phyloP scores from a whole-genome alignment of 2,113 vertebrate species.

The Columba janthina region DNA sequence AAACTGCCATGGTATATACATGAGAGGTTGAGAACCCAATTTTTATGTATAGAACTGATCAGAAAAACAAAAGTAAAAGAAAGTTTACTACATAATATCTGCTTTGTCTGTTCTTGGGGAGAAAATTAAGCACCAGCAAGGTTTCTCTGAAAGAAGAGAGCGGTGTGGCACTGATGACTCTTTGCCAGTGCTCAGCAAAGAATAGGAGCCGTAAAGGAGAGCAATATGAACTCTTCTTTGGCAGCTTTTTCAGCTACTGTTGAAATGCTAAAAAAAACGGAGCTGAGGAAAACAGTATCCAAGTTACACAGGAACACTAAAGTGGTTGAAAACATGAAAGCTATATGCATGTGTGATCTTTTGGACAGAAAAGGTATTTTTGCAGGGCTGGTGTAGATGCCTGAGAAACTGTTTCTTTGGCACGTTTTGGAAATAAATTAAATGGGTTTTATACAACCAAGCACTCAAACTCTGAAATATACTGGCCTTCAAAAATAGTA shows the following conservation, averaged over 20 bases:
- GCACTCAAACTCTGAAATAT: neutral
- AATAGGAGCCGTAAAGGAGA: neutral
- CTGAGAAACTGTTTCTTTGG: neutral
- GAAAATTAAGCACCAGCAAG: neutral
- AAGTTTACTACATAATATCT: neutral
- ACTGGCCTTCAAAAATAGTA: neutral
- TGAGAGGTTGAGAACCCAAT: neutral
- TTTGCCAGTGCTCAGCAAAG: neutral
- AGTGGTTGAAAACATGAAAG: neutral
- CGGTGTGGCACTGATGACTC: neutral
- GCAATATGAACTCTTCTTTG: neutral
- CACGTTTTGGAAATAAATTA: neutral
- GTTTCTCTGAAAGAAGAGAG: neutral
- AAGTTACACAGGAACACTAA: neutral
- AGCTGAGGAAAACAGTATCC: neutral
- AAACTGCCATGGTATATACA: neutral
- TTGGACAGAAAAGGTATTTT: neutral
- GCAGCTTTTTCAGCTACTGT: neutral
- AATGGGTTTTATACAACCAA: neutral
- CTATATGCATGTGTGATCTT: neutral
- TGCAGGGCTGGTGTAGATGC: neutral
- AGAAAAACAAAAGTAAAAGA: neutral
- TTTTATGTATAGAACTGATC: neutral
- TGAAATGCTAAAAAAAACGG: neutral
- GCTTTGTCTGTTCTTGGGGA: neutral